phyloP scores from a whole-genome alignment of 2,888 invertebrate genomes.

The Mayetiola destructor region DNA sequence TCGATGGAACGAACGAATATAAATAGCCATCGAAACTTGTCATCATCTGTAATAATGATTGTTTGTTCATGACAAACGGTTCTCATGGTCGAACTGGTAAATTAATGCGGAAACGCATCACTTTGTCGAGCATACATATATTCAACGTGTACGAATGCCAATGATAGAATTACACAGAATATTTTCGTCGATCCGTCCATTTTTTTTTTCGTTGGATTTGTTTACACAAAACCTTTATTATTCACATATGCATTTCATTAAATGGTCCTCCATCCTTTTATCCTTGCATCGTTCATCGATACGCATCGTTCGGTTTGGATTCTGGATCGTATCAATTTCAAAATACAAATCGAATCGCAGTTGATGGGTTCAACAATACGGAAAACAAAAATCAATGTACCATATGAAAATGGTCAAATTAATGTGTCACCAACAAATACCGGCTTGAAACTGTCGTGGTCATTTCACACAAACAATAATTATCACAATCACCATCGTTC shows the following conservation, averaged over 20 bases:
- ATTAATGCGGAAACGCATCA: neutral
- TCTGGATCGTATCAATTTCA: no score
- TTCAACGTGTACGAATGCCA: no score
- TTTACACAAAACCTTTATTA: conserved; percentile 11
- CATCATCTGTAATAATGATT: conserved; percentile 9
- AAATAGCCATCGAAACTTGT: neutral
- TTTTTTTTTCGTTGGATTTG: neutral
- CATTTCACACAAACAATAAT: neutral
- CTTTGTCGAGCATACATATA: neutral
- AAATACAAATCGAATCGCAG: neutral
- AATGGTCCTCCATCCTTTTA: neutral
- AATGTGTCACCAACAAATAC: conserved; percentile 10
- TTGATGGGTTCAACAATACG: no score
- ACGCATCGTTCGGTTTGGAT: no score
- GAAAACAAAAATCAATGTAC: neutral
- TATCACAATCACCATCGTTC: no score
- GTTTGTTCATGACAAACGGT: conserved; percentile 5
- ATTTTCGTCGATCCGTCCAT: neutral
- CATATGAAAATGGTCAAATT: conserved; percentile 5
- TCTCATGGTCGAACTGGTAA: conserved; percentile 1
- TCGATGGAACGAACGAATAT: neutral
- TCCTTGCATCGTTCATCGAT: no score
- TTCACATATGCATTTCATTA: conserved; percentile 11
- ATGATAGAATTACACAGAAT: no score
- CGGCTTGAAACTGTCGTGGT: no score